Conservation (phyloP, 35 echinoderm and acorn worm species). For the Chiridota heheva region DNA sequence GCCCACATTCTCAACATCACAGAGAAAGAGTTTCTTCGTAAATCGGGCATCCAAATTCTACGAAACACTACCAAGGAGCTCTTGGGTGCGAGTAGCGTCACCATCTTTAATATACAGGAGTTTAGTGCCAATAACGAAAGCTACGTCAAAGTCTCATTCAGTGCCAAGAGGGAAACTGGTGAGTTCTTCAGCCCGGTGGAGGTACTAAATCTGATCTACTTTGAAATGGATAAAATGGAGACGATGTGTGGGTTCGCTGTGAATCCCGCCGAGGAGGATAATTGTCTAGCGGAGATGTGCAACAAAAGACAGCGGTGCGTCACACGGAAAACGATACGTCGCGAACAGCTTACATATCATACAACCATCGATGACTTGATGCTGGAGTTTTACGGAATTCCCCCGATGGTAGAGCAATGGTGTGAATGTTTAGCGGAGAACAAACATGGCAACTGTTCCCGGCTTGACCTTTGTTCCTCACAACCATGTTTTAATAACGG, state of each 20-base stretch:
- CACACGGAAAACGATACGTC: slow-evolving; percentile 44
- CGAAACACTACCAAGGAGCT: slow-evolving; percentile 44
- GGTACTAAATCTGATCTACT: slow-evolving; percentile 72
- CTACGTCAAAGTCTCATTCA: slow-evolving; percentile 68
- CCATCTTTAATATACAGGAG: slow-evolving; percentile 86
- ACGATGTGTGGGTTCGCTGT: slow-evolving; percentile 59
- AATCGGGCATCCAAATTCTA: slow-evolving; percentile 33
- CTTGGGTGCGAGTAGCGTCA: slow-evolving; percentile 52
- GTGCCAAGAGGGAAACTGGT: slow-evolving; percentile 48
- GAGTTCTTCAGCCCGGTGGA: slow-evolving; percentile 61
- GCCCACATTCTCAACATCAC: slow-evolving; percentile 59
- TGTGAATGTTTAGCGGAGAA: slow-evolving; percentile 69
- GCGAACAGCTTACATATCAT: slow-evolving; percentile 24
- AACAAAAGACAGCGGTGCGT: slow-evolving; percentile 59
- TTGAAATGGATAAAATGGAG: slow-evolving; percentile 67
- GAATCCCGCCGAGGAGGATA: slow-evolving; percentile 74
- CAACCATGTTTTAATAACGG: slow-evolving; percentile 74
- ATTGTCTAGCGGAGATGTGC: slow-evolving; percentile 65
- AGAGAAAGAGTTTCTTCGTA: slow-evolving; percentile 60
- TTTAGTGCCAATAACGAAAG: slow-evolving; percentile 23
- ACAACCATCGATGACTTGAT: slow-evolving; percentile 30
- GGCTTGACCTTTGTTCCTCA: slow-evolving; percentile 58
- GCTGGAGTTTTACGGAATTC: slow-evolving; percentile 63
- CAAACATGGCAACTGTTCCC: slow-evolving; percentile 67
- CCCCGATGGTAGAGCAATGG: slow-evolving; percentile 67